Evolutionary conservation across 2,888 invertebrate genomes (phyloP), one percentile per base, ranked within the genome.

Genomic region (Idaea biselata): DNA sequence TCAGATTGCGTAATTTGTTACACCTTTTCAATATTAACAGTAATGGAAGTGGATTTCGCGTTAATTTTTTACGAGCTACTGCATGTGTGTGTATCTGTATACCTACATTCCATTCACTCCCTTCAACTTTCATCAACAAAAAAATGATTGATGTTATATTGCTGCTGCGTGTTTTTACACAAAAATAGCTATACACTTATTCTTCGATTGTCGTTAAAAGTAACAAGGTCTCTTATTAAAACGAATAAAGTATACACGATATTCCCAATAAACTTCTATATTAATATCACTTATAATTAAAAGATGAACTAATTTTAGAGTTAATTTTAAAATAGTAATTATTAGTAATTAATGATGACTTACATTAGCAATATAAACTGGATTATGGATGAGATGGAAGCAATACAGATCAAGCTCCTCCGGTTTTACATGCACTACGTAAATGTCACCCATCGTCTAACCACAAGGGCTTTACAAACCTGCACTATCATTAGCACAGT

Each of bases 41-140:
- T 87, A 87, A 88, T 86, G 80, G 84, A 77, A 76, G 87, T 79
- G 83, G 88, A 86, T 88, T 88, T 89, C 88, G 87, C 86, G 84
- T 84, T 33, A 33, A 83, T 85, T 88, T 88, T 88, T 89, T 88
- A 83, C 82, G 80, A 80, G 76, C 82, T 78, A 78, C 76, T 74
- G 80, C 77, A 73, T 81, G 80, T 82, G 82, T 82, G 25, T 25
- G 25, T 25, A 25, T 5, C 25, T 25, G 5, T 5, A 1, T 25
- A 25, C 25, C 33, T 33, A 33, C 76, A 79, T 74, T 78, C 78
- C 85, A 79, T 78, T 87, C 84, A 84, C 86, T 88, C 86, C 83
- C 89, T 83, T 81, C 81, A 75, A 77, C 79, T 80, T 81, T 79
- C 78, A 80, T 80, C 73, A 74, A 68, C 65, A 74, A 80, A 88